Conservation (phyloP, 2,113 vertebrate species). For the Theristicus caerulescens region DNA sequence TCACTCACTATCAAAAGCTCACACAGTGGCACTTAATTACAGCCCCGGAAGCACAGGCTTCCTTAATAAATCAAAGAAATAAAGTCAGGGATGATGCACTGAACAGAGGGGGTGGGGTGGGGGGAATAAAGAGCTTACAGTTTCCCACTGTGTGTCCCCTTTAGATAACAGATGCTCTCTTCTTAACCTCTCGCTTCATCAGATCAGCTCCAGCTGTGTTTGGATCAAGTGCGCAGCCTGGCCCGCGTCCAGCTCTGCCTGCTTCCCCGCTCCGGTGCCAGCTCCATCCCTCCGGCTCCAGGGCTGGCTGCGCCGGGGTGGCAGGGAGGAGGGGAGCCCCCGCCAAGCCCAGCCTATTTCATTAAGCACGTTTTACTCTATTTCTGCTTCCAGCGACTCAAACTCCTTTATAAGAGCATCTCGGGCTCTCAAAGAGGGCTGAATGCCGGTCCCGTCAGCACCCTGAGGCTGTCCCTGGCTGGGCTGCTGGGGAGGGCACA, state of each 20-base stretch:
- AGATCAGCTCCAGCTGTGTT: conserved; percentile 82
- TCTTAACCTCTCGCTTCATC: conserved; percentile 80
- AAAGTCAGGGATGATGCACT: conserved; percentile 50
- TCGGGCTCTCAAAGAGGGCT: background rate
- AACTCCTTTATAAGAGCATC: background rate
- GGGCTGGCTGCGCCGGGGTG: background rate
- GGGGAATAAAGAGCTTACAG: conserved; percentile 64
- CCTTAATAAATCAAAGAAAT: conserved; percentile 64
- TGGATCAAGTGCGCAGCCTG: conserved; percentile 72
- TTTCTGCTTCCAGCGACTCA: background rate
- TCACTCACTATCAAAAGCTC: conserved; percentile 44
- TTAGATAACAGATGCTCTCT: conserved; percentile 76
- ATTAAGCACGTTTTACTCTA: background rate
- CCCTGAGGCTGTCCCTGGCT: background rate
- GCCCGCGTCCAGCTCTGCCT: conserved; percentile 37
- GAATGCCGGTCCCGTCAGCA: background rate
- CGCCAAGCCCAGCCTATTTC: background rate
- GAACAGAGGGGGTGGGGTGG: background rate
- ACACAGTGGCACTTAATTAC: conserved; percentile 60
- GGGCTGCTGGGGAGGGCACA: background rate
- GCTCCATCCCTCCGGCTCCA: background rate
- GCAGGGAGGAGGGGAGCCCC: background rate
- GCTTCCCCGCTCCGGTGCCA: conserved; percentile 73
- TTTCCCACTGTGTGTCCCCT: conserved; percentile 50
- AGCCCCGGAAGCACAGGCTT: conserved; percentile 44